Percentiles rank a stretch among this genome's conserved stretches.
These are phyloP conservation scores for Ctenodactylus gundi DNA, from an alignment of 2,113 vertebrate species.

Conservation along the genomic window DNA sequence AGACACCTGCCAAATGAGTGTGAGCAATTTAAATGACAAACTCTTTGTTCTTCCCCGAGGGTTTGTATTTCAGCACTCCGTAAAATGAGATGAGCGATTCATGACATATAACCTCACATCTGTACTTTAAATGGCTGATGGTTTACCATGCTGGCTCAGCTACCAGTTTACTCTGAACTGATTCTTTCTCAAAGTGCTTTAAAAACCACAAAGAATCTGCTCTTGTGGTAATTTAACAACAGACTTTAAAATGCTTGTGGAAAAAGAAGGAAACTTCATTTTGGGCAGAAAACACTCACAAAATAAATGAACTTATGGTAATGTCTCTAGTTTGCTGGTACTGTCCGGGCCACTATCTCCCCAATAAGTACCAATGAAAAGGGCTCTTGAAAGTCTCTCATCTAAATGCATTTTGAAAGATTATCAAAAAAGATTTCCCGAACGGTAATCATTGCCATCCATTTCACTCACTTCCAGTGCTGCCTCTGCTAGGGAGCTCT, in stretches of 20 bases:
- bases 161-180: background rate
- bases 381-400: background rate
- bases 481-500: background rate
- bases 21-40: background rate
- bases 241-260: background rate
- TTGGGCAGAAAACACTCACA: background rate
- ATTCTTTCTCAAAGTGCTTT: background rate
- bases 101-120: background rate
- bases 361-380: background rate
- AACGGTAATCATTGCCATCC: background rate
- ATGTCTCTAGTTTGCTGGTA: background rate
- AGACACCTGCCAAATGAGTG: background rate
- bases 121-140: background rate
- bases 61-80: background rate
- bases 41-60: background rate
- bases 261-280: background rate
- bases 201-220: background rate
- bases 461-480: background rate
- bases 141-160: background rate
- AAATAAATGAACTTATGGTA: background rate
- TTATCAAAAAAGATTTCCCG: background rate
- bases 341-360: too few species aligned
- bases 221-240: background rate
- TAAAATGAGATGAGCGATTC: background rate
- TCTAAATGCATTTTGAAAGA: background rate